Base-by-base conservation (phyloP, 2,797 vertebrate species). In the Heterohyrax brucei region DNA sequence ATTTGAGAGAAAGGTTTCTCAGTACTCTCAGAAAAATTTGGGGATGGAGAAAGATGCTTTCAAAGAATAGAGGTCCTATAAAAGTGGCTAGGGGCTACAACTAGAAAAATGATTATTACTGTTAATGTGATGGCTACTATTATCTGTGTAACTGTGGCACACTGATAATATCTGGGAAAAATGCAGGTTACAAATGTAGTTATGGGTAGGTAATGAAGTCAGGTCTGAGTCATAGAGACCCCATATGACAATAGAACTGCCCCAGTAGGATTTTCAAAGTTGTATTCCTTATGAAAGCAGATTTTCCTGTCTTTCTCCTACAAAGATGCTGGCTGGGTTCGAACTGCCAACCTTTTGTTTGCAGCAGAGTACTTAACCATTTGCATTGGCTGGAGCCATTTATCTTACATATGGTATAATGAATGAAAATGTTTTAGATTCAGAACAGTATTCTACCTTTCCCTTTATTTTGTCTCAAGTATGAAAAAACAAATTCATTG, bases 351-450 rank as follows among this genome's bases (percentile, higher is more conserved):
- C 56, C 10, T 59, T 59, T 59, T 59, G 56, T 13, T 59, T 10
- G 13, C 50, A 59, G 56, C 56, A 59, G 4, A 13, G 12, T 14
- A 16, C 56, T 59, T 59, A 59, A 59, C 56, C 21, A 64, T 64
- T 64, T 64, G 21, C 22, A 24, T 24, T 6, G 21, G 62, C 62
- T 64, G 21, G 77, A 80, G 62, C 26, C 30, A 84, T 95, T 79
- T 79, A 44, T 33, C 16, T 73, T 70, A 44, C 53, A 48, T 77
- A 64, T 85, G 16, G 50, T 78, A 70, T 39, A 85, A 79, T 87
- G 77, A 93, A 83, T 46, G 33, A 81, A 75, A 90, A 62, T 73
- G 2, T 82, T 44, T 94, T 92, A n/a, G 48, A 59, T 95, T 94
- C 70, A 88, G 14, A 94, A 24, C 6, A 79, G 53, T 21, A 64